Percentiles rank a stretch among this genome's conserved stretches.
Evolutionary conservation across 2,888 invertebrate genomes (phyloP).

Genomic region (Sarcophaga variegata): DNA sequence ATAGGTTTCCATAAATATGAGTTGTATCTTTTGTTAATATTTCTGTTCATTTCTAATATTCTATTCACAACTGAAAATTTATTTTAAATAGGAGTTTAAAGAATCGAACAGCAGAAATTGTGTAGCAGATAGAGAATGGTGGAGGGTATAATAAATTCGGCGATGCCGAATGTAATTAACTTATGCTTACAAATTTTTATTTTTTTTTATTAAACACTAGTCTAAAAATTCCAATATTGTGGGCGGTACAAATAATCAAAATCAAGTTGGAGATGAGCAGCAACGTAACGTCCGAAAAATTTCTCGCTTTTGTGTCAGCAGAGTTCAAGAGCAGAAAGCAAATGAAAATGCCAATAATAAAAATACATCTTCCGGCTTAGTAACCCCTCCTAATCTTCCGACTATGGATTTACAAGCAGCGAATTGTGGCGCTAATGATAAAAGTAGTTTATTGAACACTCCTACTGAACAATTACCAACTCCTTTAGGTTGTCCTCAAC

Average conservation of each 20-base stretch:
- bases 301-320: constrained; percentile 78
- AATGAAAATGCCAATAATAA: constrained; percentile 26
- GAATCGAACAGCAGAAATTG: not conserved
- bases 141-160: constrained; percentile 18
- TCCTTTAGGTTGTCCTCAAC: constrained; percentile 16
- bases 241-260: constrained; percentile 3
- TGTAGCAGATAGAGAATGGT: not conserved
- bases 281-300: constrained; percentile 74
- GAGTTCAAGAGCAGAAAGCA: constrained; percentile 76
- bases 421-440: constrained; percentile 56
- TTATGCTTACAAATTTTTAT: not conserved
- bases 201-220: constrained; percentile 5
- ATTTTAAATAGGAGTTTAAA: not conserved
- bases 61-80: not conserved
- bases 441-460: constrained; percentile 75
- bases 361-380: constrained; percentile 59
- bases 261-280: constrained; percentile 72
- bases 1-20: no score
- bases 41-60: not conserved
- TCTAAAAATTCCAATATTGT: not conserved
- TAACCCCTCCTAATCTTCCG: constrained; percentile 35
- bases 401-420: constrained; percentile 53
- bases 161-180: not conserved
- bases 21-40: no score
- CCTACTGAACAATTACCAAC: constrained; percentile 74